Percentiles rank a stretch among this genome's conserved stretches.
Conservation (phyloP, 2,113 vertebrate species). For the human region GRCh38 chr6:47788001-47788500, state of each 20-base stretch:
- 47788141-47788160: not conserved
- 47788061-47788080: not conserved
- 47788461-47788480: not conserved
- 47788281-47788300: not conserved
- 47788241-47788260: not conserved
- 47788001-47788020: not conserved
- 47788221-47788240: conserved; percentile 61
- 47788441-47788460: not conserved
- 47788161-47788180: not conserved
- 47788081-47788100: not conserved
- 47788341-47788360: not conserved
- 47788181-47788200: not conserved
- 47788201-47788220: not conserved
- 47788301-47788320: not conserved
- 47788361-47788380: not conserved
- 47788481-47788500: not conserved
- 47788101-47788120: not conserved
- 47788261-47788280: fast-evolving
- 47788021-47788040: not conserved
- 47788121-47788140: not conserved
- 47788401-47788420: conserved; percentile 19
- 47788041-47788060: not conserved
- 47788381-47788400: not conserved
- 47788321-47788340: conserved; percentile 17
- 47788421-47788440: conserved; percentile 17